Base-by-base conservation (phyloP, 2,797 vertebrate genomes). In the Brachyrhaphis roseni region DNA sequence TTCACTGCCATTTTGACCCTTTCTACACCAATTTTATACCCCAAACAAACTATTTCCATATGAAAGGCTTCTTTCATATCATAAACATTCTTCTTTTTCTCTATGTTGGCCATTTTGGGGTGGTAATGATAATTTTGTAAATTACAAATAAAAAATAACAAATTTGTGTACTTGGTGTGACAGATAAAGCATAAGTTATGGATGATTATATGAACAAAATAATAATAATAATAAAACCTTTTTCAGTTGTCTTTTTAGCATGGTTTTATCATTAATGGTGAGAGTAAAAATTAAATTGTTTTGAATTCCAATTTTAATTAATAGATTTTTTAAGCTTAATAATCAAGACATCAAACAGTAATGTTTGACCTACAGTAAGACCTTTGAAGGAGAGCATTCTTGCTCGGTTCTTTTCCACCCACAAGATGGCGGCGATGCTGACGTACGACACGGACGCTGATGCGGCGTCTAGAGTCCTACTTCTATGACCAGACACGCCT, bases 401-500 rank as follows among this genome's bases (percentile, higher is more conserved):
- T 36, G 59, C 36, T 26, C 20, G 23, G 36, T 26, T 41, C 12
- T 26, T 68, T 13, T 41, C 64, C 64, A 68, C 64, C 43, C 39
- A 68, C 36, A 68, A 68, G 23, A 43, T 68, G 64, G 36, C 10
- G 64, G 64, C 4, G 64, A 68, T 13, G 20, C 64, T 5, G 64
- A 23, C 20, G 64, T 41, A 68, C 36, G 64, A 43, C 36, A 41
- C 64, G 23, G 26, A 41, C 20, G 36, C 36, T 26, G 64, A 68
- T 68, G 39, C 64, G 10, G 39, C 64, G 64, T 68, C 64, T 68
- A 68, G 23, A 41, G 23, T 13, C 10, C 64, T 68, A 68, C 26
- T 39, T 68, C 64, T 68, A 68, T 68, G 64, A 55, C 1, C 77
- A 88, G 95, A 92, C 96, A 96, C 96, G 96, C 95, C 95, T 95